A percentile compares a stretch with the other conserved stretches of the same genome.
Evolutionary conservation across 2,113 vertebrate species (phyloP).

Genomic region (Tachuris rubrigastra): DNA sequence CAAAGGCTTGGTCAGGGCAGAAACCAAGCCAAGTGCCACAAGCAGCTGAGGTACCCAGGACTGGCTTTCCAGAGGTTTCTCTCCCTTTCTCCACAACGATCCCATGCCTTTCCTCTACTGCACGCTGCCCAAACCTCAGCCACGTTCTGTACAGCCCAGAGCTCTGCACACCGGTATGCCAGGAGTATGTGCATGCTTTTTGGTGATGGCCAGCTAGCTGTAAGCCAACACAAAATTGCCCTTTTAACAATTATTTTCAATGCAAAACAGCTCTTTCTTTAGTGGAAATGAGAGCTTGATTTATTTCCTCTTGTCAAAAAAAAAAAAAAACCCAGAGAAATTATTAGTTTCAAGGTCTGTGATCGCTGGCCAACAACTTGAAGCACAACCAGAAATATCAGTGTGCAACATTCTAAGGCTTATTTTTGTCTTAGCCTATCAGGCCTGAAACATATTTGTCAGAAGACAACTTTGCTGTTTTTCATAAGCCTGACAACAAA

Average conservation of each 20-base stretch:
- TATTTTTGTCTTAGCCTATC: neutral
- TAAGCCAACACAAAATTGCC: neutral
- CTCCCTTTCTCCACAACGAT: neutral
- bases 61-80: neutral
- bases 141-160: rapidly evolving
- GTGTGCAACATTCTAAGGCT: neutral
- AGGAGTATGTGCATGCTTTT: rapidly evolving
- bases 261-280: neutral
- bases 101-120: neutral
- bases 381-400: neutral
- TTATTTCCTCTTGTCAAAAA: neutral
- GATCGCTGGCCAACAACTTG: neutral
- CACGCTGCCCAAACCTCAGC: neutral
- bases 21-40: neutral
- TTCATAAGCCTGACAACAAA: neutral
- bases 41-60: neutral
- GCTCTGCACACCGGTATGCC: rapidly evolving
- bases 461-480: neutral
- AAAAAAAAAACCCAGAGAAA: neutral
- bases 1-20: neutral
- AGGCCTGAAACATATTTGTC: neutral
- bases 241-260: neutral
- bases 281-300: neutral
- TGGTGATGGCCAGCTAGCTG: neutral
- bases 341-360: neutral